phyloP scores from a whole-genome alignment of 2,888 invertebrate species.

The Nomada fucata region DNA sequence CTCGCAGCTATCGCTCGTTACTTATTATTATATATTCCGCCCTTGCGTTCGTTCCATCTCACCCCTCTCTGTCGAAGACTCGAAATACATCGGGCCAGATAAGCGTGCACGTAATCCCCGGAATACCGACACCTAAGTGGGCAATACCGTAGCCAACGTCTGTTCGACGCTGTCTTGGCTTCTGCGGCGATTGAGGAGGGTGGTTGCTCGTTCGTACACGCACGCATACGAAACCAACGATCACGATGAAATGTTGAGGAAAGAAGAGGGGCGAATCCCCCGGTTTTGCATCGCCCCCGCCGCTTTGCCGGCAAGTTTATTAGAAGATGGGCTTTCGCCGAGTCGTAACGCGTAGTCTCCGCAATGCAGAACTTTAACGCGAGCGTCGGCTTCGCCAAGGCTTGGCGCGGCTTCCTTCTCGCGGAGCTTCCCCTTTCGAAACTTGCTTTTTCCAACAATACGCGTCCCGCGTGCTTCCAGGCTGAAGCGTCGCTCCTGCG shows the following conservation, averaged over 20 bases:
- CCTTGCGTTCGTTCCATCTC: too few species aligned
- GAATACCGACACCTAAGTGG: too few species aligned
- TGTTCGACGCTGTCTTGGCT: too few species aligned
- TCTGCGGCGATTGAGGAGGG: slow-evolving; percentile 10
- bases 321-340: slow-evolving; percentile 62
- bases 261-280: slow-evolving; percentile 22
- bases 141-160: too few species aligned
- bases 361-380: slow-evolving; percentile 57
- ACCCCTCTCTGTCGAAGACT: too few species aligned
- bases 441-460: slow-evolving; percentile 3
- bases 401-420: slow-evolving; percentile 25
- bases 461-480: slow-evolving; percentile 2
- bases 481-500: slow-evolving; percentile 15
- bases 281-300: slow-evolving; percentile 56
- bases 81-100: too few species aligned
- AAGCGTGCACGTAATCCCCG: too few species aligned
- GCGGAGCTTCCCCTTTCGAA: slow-evolving; percentile 17
- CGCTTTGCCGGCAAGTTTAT: slow-evolving; percentile 69
- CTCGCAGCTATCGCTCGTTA: too few species aligned
- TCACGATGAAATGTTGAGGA: slow-evolving; percentile 32
- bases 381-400: slow-evolving; percentile 10
- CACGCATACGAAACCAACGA: not conserved
- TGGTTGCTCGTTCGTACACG: not conserved
- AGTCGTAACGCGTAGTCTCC: slow-evolving; percentile 47
- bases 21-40: too few species aligned